These are phyloP conservation scores for Rhinogobio ventralis DNA, from an alignment of 2,797 vertebrate species.

Conservation along the genomic window DNA sequence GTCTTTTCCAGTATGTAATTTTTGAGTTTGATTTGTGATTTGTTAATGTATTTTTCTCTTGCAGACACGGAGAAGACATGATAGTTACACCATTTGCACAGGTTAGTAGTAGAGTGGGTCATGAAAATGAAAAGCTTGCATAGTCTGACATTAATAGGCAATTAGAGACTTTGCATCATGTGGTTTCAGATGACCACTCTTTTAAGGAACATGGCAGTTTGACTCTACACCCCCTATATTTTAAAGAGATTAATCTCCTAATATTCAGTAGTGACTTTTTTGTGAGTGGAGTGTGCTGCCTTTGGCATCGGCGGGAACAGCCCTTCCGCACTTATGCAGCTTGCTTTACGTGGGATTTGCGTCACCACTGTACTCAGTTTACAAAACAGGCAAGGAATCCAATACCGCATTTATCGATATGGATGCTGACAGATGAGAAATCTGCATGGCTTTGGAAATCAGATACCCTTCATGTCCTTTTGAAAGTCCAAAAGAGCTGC, in stretches of 20 bases:
- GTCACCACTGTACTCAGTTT: conserved; percentile 73
- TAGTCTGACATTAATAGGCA: conserved; percentile 1
- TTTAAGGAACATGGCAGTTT: conserved; percentile 6
- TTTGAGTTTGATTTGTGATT: conserved; percentile 22
- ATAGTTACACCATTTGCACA: conserved; percentile 96
- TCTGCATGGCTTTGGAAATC: conserved; percentile 64
- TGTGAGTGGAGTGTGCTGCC: conserved; percentile 55
- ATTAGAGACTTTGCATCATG: conserved; percentile 11
- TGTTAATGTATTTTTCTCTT: conserved; percentile 49
- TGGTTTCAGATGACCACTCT: background rate
- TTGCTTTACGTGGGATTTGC: conserved; percentile 68
- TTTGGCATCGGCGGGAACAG: conserved; percentile 42
- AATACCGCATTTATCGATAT: conserved; percentile 68
- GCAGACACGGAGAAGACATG: conserved; percentile 95
- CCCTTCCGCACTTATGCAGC: conserved; percentile 32
- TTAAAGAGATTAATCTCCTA: conserved; percentile 14
- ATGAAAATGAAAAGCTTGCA: background rate
- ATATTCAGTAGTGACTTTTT: conserved; percentile 1
- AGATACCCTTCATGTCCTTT: conserved; percentile 66
- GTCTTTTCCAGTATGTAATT: conserved; percentile 7
- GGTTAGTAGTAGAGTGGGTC: conserved; percentile 74
- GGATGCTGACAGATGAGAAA: conserved; percentile 65
- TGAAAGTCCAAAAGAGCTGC: conserved; percentile 64
- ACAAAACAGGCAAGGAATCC: conserved; percentile 68
- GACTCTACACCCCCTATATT: background rate